Conservation (phyloP, 2,797 vertebrate species). For the Propithecus perrieri region DNA sequence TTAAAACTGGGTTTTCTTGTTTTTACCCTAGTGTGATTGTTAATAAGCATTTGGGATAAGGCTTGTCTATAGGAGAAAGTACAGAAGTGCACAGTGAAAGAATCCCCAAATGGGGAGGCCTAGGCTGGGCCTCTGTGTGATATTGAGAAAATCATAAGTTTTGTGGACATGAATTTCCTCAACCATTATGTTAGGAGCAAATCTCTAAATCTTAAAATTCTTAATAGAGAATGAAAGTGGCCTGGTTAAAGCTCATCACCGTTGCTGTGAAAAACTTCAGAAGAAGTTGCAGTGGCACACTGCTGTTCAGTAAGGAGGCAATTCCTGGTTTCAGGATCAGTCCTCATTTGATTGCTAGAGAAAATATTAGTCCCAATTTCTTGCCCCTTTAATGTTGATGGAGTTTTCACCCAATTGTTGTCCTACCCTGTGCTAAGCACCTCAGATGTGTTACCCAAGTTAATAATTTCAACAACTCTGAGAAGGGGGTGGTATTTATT, state of each 20-base stretch:
- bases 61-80: neutral
- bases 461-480: neutral
- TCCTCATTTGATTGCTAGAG: neutral
- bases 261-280: neutral
- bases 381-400: neutral
- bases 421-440: neutral
- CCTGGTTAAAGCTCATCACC: neutral
- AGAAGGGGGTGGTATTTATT: neutral
- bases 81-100: neutral
- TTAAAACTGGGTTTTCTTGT: neutral
- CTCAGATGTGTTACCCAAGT: neutral
- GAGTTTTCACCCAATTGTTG: neutral
- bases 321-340: neutral
- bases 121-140: neutral
- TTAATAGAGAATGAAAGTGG: neutral
- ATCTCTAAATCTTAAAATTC: constrained; percentile 2
- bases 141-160: neutral
- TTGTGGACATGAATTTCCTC: neutral
- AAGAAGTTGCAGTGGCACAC: neutral
- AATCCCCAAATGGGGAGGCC: neutral
- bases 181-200: neutral
- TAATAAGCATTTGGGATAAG: neutral
- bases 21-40: neutral
- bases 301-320: neutral
- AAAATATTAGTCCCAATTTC: neutral